These are phyloP conservation scores for Metellina segmentata DNA, from an alignment of 2,888 invertebrate genomes.

Conservation along the genomic window DNA sequence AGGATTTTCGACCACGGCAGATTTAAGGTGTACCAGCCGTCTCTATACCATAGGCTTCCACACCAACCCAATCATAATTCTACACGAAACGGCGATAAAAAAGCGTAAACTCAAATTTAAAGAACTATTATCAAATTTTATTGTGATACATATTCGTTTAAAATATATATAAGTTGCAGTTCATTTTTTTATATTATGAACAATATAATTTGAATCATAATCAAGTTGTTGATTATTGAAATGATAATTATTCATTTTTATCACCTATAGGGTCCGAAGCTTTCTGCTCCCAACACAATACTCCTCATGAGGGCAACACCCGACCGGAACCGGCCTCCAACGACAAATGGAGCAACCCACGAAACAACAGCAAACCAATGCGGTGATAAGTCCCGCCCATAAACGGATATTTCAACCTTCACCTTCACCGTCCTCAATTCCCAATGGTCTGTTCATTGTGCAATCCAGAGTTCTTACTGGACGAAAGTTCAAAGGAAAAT, in stretches of 20 bases:
- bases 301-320: slow-evolving; percentile 47
- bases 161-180: no score
- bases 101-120: background rate
- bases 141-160: no score
- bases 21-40: no score
- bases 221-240: background rate
- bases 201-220: no score
- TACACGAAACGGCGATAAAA: background rate
- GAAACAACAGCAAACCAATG: slow-evolving; percentile 64
- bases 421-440: slow-evolving; percentile 69
- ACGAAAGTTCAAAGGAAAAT: slow-evolving; percentile 14
- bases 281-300: slow-evolving; percentile 59
- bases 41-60: no score
- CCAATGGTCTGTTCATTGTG: slow-evolving; percentile 27
- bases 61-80: no score
- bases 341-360: slow-evolving; percentile 69
- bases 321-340: slow-evolving; percentile 54
- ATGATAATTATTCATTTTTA: background rate
- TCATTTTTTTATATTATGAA: no score
- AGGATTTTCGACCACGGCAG: no score
- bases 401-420: background rate
- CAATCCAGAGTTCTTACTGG: slow-evolving; percentile 6
- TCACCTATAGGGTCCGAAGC: slow-evolving; percentile 54
- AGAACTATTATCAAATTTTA: background rate
- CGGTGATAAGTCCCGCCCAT: slow-evolving; percentile 54